Evolutionary conservation across 2,888 invertebrate species (phyloP), one percentile per base, ranked within the genome.

Genomic region (Griposia aprilina): DNA sequence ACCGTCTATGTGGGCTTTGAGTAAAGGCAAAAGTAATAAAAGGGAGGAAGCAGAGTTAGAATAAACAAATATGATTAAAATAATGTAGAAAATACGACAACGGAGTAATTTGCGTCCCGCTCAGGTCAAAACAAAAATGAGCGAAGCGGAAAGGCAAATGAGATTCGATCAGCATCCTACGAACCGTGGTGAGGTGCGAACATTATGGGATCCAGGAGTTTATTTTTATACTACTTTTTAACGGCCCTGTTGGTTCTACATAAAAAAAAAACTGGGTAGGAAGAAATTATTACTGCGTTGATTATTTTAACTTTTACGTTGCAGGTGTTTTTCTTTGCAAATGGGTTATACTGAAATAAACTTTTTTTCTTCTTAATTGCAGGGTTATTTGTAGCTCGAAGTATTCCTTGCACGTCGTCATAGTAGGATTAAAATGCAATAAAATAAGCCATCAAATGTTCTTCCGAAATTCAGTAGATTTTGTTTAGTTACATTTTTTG

Each of bases 41-140:
- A 67, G 17, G 7, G 48, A 17, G 15, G 55, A 77, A 76, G 15
- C 6, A 20, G 17, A 80, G 52, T 75, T 55, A 41, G 45, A 23
- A 66, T 60, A 52, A 82, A 75, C 59, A 55, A 79, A 74, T 52
- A 59, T 55, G 48, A 68, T 23, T 36, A 52, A 55, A 57, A 74
- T 0, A 52, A 68, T 41, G 4, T 30, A n/a, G 41, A 48, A 67
- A 67, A 41, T 41, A 55, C 41, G 55, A 62, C 62, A 63, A 76
- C 41, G 48, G 41, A 63, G 63, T 75, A 82, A 50, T 76, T 17
- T 26, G 57, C 63, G 36, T 26, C 13, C 11, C 41, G 50, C 45
- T 68, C 15, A 0, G 70, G 48, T 76, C 55, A 63, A 74, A 84
- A 84, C 67, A 80, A 80, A 81, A 80, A 80, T 74, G 82, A 71